phyloP scores from a whole-genome alignment of 2,888 invertebrate species.

The Pachymerium ferrugineum region DNA sequence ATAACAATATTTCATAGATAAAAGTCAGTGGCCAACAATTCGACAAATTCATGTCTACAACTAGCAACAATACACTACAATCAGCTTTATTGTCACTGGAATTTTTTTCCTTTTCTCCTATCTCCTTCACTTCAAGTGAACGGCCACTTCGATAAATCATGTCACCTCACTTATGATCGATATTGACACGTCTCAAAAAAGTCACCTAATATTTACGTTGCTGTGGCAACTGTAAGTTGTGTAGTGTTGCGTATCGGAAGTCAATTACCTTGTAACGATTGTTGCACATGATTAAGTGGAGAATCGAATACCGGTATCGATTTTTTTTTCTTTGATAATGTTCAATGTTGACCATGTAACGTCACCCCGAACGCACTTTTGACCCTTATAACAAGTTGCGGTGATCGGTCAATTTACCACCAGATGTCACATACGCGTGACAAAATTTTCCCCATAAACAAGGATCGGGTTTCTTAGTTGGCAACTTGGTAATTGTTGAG shows the following conservation, averaged over 20 bases:
- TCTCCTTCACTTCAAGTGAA: neutral
- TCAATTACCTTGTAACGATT: neutral
- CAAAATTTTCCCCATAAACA: neutral
- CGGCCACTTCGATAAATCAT: neutral
- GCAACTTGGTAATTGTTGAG: no score
- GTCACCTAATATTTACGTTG: neutral
- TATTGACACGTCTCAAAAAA: neutral
- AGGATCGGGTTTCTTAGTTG: neutral
- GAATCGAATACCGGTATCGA: no score
- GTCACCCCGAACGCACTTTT: no score
- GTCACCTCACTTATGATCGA: neutral
- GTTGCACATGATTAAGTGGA: neutral
- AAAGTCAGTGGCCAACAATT: no score
- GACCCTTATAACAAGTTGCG: no score
- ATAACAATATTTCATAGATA: no score
- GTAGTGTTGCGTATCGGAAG: neutral
- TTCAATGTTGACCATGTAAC: no score
- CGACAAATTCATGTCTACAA: no score
- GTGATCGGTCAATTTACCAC: neutral
- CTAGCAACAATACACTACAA: no score
- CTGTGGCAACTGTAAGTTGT: neutral
- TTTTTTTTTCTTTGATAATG: no score
- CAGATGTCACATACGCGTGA: neutral
- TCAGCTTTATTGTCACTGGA: no score
- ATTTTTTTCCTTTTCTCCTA: no score